Conservation (phyloP, 2,113 vertebrate genomes). For the Scatophagus argus region DNA sequence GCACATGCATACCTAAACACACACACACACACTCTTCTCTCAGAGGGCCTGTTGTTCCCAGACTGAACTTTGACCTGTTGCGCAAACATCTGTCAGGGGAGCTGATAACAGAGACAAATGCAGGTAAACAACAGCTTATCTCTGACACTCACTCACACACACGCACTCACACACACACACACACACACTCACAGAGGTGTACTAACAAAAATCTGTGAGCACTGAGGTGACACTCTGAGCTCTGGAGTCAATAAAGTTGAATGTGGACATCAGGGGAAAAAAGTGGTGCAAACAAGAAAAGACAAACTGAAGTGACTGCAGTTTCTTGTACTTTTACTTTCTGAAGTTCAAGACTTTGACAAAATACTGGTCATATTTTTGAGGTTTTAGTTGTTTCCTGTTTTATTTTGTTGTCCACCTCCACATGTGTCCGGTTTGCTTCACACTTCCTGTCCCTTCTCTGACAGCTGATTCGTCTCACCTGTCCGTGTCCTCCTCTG, state of each 20-base stretch:
- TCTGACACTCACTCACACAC: constrained; percentile 14
- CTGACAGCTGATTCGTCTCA: too few species aligned
- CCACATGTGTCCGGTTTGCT: too few species aligned
- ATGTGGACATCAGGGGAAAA: background rate
- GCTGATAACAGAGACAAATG: constrained; percentile 70
- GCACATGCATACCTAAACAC: constrained; percentile 15
- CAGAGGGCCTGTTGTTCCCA: constrained; percentile 42
- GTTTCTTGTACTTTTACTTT: background rate
- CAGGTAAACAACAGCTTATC: constrained; percentile 71
- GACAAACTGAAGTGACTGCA: background rate
- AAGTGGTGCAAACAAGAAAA: background rate
- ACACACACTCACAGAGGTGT: constrained; percentile 19
- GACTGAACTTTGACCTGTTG: constrained; percentile 78
- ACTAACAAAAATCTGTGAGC: background rate
- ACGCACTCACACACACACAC: constrained; percentile 28
- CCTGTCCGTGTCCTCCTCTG: too few species aligned
- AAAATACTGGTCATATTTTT: constrained; percentile 2
- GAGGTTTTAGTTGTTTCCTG: too few species aligned
- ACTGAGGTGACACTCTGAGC: background rate
- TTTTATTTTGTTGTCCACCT: too few species aligned
- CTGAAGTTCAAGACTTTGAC: background rate
- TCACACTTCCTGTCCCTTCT: too few species aligned
- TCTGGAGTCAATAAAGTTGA: background rate
- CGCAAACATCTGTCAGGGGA: constrained; percentile 54
- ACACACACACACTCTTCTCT: background rate